Evolutionary conservation across 2,113 vertebrate species (phyloP).

Genomic region (Pangasianodon hypophthalmus): DNA sequence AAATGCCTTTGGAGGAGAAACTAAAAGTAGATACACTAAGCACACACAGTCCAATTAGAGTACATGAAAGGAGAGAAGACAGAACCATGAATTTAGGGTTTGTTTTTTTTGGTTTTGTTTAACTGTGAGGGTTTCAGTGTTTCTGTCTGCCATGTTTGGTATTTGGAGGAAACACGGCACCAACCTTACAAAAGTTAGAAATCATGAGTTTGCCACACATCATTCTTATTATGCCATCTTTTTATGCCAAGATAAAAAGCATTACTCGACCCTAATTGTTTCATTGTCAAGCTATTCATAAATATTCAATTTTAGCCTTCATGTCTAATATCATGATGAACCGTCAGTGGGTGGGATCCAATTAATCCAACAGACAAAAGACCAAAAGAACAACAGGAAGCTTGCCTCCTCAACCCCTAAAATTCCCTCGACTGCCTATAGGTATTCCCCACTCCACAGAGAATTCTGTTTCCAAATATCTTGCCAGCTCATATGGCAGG

Average conservation of each 20-base stretch:
- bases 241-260: background rate
- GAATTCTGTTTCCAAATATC: background rate
- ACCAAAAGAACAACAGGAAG: slow-evolving; percentile 4
- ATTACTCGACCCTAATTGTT: background rate
- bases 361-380: background rate
- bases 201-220: background rate
- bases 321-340: background rate
- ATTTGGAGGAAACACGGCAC: background rate
- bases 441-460: background rate
- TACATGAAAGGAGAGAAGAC: background rate
- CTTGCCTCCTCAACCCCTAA: background rate
- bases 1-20: background rate
- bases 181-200: background rate
- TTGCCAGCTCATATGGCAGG: background rate
- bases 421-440: background rate
- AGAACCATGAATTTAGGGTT: background rate
- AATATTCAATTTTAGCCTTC: background rate
- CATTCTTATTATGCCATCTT: background rate
- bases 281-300: background rate
- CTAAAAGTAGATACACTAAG: background rate
- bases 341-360: background rate
- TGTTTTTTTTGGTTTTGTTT: background rate
- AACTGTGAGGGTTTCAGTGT: no score
- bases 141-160: background rate
- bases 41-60: background rate